These are phyloP conservation scores for Mesocricetus auratus DNA, from an alignment of 2,113 vertebrate genomes.

Conservation along the genomic window DNA sequence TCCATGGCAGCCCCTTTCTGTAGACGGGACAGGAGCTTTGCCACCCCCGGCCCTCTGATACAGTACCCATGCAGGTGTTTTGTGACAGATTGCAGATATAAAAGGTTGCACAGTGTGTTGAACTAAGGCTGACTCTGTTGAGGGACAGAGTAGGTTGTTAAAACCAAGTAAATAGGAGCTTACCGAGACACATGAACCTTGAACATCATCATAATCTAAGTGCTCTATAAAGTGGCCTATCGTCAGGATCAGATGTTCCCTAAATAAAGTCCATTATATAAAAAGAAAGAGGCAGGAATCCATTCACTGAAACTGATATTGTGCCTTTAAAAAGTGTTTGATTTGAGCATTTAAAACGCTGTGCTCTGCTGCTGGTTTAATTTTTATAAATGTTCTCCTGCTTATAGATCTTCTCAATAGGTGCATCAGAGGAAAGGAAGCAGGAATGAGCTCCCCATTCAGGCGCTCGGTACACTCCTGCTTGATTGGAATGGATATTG, in stretches of 20 bases:
- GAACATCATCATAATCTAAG: conserved; percentile 56
- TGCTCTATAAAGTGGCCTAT: conserved; percentile 11
- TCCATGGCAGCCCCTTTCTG: neutral
- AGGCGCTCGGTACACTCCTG: conserved; percentile 85
- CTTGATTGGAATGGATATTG: conserved; percentile 91
- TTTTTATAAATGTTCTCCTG: conserved; percentile 87
- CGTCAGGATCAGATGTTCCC: conserved; percentile 54
- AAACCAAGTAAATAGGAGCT: conserved; percentile 62
- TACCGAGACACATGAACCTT: conserved; percentile 41
- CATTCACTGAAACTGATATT: conserved; percentile 83
- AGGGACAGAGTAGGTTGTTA: conserved; percentile 10
- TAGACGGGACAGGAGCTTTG: neutral
- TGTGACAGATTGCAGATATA: conserved; percentile 15
- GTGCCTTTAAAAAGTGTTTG: conserved; percentile 82
- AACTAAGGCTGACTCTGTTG: conserved; percentile 49
- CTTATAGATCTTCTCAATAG: conserved; percentile 87
- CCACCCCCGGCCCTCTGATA: conserved; percentile 10
- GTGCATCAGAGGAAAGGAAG: conserved; percentile 86
- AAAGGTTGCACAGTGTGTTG: conserved; percentile 35
- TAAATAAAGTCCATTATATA: conserved; percentile 61
- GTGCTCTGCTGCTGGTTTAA: conserved; percentile 84
- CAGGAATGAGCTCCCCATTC: conserved; percentile 87
- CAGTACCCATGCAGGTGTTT: neutral
- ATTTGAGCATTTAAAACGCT: conserved; percentile 83
- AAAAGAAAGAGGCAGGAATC: conserved; percentile 72